Base-by-base conservation (phyloP, 2,113 vertebrate species). In the Passer domesticus region DNA sequence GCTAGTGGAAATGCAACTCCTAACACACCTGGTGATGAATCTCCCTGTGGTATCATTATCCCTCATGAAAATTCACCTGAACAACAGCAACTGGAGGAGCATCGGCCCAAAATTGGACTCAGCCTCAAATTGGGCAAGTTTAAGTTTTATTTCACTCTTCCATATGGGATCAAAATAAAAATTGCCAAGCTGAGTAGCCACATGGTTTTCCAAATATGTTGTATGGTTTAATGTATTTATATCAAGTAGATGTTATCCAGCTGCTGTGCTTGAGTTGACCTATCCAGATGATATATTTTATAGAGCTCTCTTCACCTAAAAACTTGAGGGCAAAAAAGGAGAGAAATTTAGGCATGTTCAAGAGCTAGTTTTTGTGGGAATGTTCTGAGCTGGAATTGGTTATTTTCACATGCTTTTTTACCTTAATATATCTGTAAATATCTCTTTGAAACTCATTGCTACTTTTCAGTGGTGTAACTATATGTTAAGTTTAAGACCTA, bases 31-130 rank as follows among this genome's bases (percentile, higher is more conserved):
- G 98, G 99, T 46, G 98, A 99, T 33, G 99, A 99, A 90, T 99
- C 99, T 69, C 99, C 99, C 15, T 99, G 99, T 88, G 99, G 99
- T 84, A 99, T 99, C 97, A 99, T 99, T 96, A 99, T 99, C 92
- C 99, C 99, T 66, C 99, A 99, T 25, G 99, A 99, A 97, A 99
- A 99, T 96, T 99, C 99, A 3, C 99, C 98, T 4, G 99, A 99
- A 70, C 98, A 98, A 24, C 99, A 98, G 53, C 99, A 99, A 4
- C 98, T 98, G 7, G 99, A 99, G 64, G 99, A 99, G 43, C 98
- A 99, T 97, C 97, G 99, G 78, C 99, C 99, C 37, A 99, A 99
- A 98, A 99, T 99, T 94, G 99, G 99, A 94, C 98, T 99, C 62
- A 99, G 99, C 94, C 99, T 99, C 96, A 99, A 99, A 98, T 67